Percentiles rank a stretch among this genome's conserved stretches.
Conservation (phyloP, 2,888 invertebrate species). For the Andrena bicolor region DNA sequence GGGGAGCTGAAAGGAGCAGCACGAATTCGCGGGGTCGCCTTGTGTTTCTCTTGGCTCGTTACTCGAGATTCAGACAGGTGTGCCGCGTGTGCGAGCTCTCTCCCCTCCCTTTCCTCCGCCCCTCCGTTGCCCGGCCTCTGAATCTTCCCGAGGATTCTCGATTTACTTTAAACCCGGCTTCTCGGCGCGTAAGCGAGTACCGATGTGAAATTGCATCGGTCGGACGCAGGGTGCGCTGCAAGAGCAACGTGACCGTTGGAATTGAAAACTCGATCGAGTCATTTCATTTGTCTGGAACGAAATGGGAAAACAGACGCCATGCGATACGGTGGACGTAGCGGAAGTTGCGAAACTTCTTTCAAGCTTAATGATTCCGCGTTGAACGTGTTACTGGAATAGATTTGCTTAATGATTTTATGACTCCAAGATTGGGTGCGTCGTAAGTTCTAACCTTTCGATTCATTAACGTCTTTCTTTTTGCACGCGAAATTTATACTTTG, state of each 20-base stretch:
- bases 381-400: too few relatives aligned
- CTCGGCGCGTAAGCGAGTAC: slow-evolving; percentile 12
- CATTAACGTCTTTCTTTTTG: too few relatives aligned
- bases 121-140: slow-evolving; percentile 28
- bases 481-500: too few relatives aligned
- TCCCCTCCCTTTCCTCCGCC: neutral
- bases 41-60: slow-evolving; percentile 79
- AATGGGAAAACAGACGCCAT: neutral
- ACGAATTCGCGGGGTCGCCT: slow-evolving; percentile 76
- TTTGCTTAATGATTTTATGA: too few relatives aligned
- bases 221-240: neutral
- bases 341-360: neutral
- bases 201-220: slow-evolving; percentile 3
- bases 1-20: slow-evolving; percentile 67
- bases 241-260: neutral
- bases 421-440: too few relatives aligned
- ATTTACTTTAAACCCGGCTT: slow-evolving; percentile 45
- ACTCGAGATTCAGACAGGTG: slow-evolving; percentile 82
- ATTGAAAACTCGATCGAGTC: slow-evolving; percentile 23
- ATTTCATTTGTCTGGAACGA: neutral
- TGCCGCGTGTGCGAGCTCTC: slow-evolving; percentile 74
- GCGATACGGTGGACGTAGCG: neutral
- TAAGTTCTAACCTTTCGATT: too few relatives aligned
- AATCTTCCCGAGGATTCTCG: slow-evolving; percentile 36
- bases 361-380: too few relatives aligned